Evolutionary conservation across 2,797 vertebrate species (phyloP).

Genomic region (Argya squamiceps): DNA sequence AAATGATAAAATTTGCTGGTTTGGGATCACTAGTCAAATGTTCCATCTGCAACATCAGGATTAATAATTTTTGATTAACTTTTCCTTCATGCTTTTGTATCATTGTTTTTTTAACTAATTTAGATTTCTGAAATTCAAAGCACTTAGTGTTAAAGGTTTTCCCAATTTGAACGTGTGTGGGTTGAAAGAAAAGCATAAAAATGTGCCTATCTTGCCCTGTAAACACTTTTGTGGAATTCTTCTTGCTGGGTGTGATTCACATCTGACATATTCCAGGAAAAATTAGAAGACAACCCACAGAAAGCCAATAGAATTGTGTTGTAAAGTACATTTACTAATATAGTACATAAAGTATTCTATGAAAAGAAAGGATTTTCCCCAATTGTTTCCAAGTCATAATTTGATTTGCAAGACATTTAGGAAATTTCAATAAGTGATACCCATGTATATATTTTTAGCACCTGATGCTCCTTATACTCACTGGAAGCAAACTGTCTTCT

Average conservation of each 20-base stretch:
- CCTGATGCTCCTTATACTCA: slow-evolving; percentile 96
- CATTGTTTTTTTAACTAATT: not conserved
- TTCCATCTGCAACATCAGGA: not conserved
- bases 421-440: not conserved
- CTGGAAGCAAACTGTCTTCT: slow-evolving; percentile 99
- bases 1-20: not conserved
- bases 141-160: not conserved
- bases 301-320: not conserved
- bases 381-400: not conserved
- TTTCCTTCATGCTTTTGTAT: not conserved
- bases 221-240: not conserved
- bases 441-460: slow-evolving; percentile 72
- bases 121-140: not conserved
- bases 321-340: not conserved
- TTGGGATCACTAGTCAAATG: not conserved
- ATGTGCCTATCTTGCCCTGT: not conserved
- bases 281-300: not conserved
- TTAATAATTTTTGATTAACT: not conserved
- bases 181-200: not conserved
- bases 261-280: not conserved
- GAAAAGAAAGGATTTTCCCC: not conserved
- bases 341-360: not conserved
- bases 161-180: not conserved
- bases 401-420: not conserved
- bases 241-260: not conserved